Conservation (phyloP, 2,888 invertebrate genomes). For the Tinea pellionella region DNA sequence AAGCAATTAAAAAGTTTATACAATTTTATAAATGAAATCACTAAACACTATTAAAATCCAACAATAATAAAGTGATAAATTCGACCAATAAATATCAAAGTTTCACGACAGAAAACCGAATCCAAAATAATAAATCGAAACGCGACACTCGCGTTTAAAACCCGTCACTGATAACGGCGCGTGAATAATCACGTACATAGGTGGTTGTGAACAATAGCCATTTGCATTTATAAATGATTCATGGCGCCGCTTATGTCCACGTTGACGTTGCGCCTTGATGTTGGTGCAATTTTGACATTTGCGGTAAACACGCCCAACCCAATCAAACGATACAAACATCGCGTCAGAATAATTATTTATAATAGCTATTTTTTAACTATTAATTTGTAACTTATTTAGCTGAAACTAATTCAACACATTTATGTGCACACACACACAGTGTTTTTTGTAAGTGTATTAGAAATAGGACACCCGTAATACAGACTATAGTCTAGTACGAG, state of each 20-base stretch:
- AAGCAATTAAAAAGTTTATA: too few species aligned
- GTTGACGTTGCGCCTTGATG: background rate
- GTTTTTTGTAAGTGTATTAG: too few species aligned
- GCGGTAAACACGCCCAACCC: too few species aligned
- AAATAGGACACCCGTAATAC: too few species aligned
- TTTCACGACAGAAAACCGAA: conserved; percentile 17
- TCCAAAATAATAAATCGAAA: conserved; percentile 26
- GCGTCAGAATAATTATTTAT: background rate
- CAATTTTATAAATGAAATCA: too few species aligned
- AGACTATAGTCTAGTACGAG: too few species aligned
- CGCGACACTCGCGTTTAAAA: conserved; percentile 27
- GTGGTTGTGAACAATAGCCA: conserved; percentile 45
- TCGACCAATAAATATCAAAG: conserved; percentile 4
- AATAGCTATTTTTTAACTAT: too few species aligned
- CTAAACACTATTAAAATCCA: background rate
- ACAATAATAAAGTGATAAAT: background rate
- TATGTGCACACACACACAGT: too few species aligned
- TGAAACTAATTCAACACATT: too few species aligned
- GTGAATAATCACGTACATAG: conserved; percentile 49
- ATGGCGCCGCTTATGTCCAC: conserved; percentile 23
- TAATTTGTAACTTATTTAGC: too few species aligned
- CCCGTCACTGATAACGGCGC: conserved; percentile 49
- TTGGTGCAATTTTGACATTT: background rate
- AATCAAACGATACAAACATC: conserved; percentile 5
- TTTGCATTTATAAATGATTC: conserved; percentile 61